A percentile compares a stretch with the other conserved stretches of the same genome.
phyloP scores from a whole-genome alignment of 1,140 invertebrate genomes.

The Cepaea nemoralis region DNA sequence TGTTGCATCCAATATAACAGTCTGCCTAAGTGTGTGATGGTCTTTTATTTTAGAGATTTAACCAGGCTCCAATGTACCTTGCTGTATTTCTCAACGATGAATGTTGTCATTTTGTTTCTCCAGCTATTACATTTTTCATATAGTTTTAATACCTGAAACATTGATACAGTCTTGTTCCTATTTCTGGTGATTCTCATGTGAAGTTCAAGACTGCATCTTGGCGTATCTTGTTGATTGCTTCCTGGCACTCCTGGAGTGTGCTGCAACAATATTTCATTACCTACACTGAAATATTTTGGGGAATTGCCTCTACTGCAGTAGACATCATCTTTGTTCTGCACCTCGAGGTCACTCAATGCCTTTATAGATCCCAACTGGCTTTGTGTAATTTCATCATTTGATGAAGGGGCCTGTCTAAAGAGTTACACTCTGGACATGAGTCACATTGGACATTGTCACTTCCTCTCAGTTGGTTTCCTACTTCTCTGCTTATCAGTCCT shows the following conservation, averaged over 20 bases:
- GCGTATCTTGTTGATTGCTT: not conserved
- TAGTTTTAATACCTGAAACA: conserved; percentile 35
- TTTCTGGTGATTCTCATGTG: conserved; percentile 4
- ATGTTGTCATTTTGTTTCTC: conserved; percentile 4
- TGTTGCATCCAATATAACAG: not conserved
- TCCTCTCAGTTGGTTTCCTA: conserved; percentile 10
- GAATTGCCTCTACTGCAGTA: not conserved
- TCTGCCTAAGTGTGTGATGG: not conserved
- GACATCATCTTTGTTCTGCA: not conserved
- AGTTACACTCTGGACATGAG: not conserved
- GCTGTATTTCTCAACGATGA: conserved; percentile 24
- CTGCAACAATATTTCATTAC: not conserved
- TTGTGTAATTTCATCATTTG: conserved; percentile 21
- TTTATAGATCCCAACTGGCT: conserved; percentile 33
- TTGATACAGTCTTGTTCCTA: conserved; percentile 12
- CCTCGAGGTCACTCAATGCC: not conserved
- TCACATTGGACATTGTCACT: conserved; percentile 14
- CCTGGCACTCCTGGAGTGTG: not conserved
- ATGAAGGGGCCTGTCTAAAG: not conserved
- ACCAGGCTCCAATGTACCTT: conserved; percentile 20
- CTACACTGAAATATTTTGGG: not conserved
- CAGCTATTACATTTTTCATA: not conserved
- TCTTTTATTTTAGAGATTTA: conserved; percentile 19
- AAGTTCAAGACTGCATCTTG: not conserved
- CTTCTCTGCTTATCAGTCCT: conserved; percentile 2